These are phyloP conservation scores for Montipora efflorescens DNA, from an alignment of 64 coral and sea anemone genomes.

Conservation along the genomic window DNA sequence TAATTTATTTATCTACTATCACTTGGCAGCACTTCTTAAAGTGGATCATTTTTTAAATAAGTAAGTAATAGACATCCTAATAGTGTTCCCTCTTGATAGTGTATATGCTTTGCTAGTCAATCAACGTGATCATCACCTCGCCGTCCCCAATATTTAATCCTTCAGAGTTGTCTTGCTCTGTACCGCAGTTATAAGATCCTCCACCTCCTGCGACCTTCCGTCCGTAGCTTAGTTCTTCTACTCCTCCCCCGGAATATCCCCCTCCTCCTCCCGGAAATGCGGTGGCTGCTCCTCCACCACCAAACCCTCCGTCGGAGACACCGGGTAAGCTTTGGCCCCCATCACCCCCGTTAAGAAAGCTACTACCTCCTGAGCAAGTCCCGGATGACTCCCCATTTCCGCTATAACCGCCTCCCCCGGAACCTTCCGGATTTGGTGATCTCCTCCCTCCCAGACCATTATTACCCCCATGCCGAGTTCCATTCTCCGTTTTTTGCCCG, in stretches of 20 bases:
- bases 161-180: constrained; percentile 37
- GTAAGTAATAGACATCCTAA: no score
- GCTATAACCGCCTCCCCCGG: constrained; percentile 53
- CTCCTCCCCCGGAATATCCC: constrained; percentile 86
- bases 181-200: constrained; percentile 73
- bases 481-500: constrained; percentile 67
- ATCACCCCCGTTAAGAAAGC: constrained; percentile 56
- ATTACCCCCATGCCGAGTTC: constrained; percentile 72
- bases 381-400: constrained; percentile 7
- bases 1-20: no score
- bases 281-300: constrained; percentile 69
- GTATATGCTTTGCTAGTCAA: not conserved
- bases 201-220: constrained; percentile 77
- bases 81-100: no score
- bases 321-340: constrained; percentile 22
- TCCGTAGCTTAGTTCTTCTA: not conserved
- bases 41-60: no score
- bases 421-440: not conserved
- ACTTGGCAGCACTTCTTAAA: no score
- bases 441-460: constrained; percentile 39
- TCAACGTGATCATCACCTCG: constrained; percentile 55
- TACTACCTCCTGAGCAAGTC: constrained; percentile 1
- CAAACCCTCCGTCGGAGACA: constrained; percentile 55
- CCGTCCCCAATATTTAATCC: constrained; percentile 68
- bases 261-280: constrained; percentile 80